Conservation (phyloP, 1,140 invertebrate species). For the Drosophila azteca region DNA sequence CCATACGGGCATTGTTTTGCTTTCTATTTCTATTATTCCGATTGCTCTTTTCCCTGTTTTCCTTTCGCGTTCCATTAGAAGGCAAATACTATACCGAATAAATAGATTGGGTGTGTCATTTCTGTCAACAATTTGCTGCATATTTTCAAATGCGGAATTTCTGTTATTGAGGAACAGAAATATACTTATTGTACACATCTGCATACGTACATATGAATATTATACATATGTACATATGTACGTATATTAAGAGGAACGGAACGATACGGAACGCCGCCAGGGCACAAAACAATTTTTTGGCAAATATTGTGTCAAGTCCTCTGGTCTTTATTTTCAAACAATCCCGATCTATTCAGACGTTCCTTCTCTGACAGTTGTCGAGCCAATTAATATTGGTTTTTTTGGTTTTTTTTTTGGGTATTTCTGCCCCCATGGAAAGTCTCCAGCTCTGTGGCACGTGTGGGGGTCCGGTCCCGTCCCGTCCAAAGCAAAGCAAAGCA, state of each 20-base stretch:
- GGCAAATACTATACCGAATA: conserved; percentile 38
- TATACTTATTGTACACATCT: conserved; percentile 18
- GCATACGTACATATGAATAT: conserved; percentile 19
- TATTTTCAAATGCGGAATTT: conserved; percentile 66
- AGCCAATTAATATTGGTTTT: conserved; percentile 42
- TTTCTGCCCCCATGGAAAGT: conserved; percentile 49
- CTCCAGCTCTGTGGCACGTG: conserved; percentile 60
- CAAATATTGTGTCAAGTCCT: conserved; percentile 64
- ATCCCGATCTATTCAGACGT: conserved; percentile 28
- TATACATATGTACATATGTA: background rate
- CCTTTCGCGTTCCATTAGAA: conserved; percentile 13
- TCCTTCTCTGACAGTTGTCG: conserved; percentile 41
- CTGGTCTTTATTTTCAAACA: conserved; percentile 39
- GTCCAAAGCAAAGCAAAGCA: too few species aligned
- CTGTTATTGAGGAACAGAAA: conserved; percentile 50
- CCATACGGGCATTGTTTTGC: too few species aligned
- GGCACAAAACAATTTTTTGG: conserved; percentile 15
- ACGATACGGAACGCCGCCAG: conserved; percentile 3
- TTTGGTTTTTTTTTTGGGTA: conserved; percentile 28
- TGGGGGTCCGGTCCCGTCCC: background rate
- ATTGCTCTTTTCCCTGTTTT: conserved; percentile 16
- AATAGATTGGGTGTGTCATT: conserved; percentile 57
- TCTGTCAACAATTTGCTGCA: conserved; percentile 50
- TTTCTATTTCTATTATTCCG: conserved; percentile 14
- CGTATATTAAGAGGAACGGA: conserved; percentile 14